These are phyloP conservation scores for Poecilia wingei DNA, from an alignment of 2,797 vertebrate genomes.

Conservation along the genomic window DNA sequence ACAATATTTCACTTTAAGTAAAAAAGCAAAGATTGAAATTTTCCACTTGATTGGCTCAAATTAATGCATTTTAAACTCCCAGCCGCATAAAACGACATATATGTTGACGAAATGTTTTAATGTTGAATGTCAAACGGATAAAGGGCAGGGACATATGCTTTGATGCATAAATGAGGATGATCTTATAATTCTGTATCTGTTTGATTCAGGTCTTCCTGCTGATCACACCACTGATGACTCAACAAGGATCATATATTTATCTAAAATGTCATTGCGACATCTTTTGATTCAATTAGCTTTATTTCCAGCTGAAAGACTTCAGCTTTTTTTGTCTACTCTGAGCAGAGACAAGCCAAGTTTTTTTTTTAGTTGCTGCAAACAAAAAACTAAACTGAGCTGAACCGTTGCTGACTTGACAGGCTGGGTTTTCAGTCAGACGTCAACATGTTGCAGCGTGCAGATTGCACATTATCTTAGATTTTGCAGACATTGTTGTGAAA, in stretches of 20 bases:
- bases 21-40: neutral
- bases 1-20: neutral
- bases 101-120: neutral
- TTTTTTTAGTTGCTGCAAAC: neutral
- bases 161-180: neutral
- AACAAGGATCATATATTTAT: neutral
- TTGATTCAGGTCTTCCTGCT: no score
- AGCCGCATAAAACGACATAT: neutral
- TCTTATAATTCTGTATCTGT: no score
- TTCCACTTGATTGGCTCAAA: neutral
- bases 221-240: neutral
- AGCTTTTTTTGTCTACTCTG: neutral
- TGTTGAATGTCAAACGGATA: neutral
- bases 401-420: constrained; percentile 29
- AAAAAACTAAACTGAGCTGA: constrained; percentile 16
- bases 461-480: constrained; percentile 29
- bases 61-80: neutral
- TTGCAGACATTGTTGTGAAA: constrained; percentile 21
- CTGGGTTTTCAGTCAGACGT: constrained; percentile 29
- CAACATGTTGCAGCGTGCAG: constrained; percentile 56
- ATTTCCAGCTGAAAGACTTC: neutral
- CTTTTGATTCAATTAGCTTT: neutral
- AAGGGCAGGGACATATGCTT: neutral
- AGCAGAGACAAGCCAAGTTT: neutral
- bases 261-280: neutral